Evolutionary conservation across 2,797 vertebrate genomes (phyloP), one percentile per base, ranked within the genome.

Genomic region (Microchirus variegatus): DNA sequence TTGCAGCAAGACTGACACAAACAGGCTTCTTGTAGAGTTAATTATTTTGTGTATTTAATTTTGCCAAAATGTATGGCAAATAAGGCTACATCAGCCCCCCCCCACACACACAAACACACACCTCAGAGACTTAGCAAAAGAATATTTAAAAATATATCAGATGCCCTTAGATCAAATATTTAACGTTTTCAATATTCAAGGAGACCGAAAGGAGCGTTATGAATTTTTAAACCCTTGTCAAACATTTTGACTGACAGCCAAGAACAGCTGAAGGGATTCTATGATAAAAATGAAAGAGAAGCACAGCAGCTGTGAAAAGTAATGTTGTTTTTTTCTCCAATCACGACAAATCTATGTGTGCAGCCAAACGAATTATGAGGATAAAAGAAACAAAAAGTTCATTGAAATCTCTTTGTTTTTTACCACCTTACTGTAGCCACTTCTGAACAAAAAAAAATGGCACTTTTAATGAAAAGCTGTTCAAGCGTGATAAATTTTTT

Each of bases 401-500:
- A 72, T 31, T 31, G 7, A 31, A 31, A 31, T 74, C 54, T 19
- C 38, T 36, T 31, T 10, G 2, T 36, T 75, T 64, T 68, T 56
- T n/a, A 44, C 11, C 7, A 57, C 57, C 61, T 70, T 31, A 31
- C 31, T 31, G 31, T 7, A 31, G 31, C 7, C 31, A 31, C 31
- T 6, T 31, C 31, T 31, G 31, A 31, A 31, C 31, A 8, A 8
- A 31, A 31, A 31, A 31, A 31, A 31, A 8, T 22, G 3, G 5
- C n/a, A 53, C 44, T 77, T 78, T 86, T 74, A 82, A 78, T 86
- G 75, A 86, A 81, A 81, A 75, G 77, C 64, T 80, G 73, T 62
- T 82, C 65, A 16, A 52, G 63, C 17, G 11, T 56, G 75, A 81
- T 78, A 67, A 67, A 70, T n/a, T n/a, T n/a, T n/a, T n/a, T n/a